Conservation (phyloP, 2,113 vertebrate species). For the Serinus canaria region DNA sequence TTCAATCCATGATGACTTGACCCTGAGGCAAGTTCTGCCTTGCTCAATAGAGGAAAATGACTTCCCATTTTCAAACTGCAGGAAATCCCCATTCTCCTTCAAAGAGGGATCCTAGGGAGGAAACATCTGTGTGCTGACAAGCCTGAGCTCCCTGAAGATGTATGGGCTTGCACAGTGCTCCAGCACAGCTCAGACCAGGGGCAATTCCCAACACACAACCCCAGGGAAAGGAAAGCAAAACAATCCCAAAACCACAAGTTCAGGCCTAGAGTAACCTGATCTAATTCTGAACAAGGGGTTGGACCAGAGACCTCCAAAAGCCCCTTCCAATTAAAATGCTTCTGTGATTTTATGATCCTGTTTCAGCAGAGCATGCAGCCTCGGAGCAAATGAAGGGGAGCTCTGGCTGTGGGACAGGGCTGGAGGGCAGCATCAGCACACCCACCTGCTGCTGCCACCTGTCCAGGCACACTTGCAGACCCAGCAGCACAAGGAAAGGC, state of each 20-base stretch:
- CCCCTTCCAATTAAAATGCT: neutral
- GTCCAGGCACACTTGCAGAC: neutral
- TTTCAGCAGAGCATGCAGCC: neutral
- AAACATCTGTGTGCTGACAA: constrained; percentile 72
- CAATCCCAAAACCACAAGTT: neutral
- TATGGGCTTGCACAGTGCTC: neutral
- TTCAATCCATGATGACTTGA: neutral
- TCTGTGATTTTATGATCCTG: neutral
- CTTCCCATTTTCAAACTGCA: constrained; percentile 60
- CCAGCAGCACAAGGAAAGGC: neutral
- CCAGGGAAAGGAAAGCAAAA: neutral
- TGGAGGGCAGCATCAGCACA: neutral
- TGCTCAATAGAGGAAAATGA: constrained; percentile 37
- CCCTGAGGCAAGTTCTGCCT: constrained; percentile 14
- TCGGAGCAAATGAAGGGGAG: neutral
- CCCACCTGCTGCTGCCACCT: neutral
- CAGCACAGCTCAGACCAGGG: neutral
- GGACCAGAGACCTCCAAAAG: neutral
- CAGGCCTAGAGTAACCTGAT: neutral
- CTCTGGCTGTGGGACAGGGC: neutral
- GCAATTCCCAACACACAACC: neutral
- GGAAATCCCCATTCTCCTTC: constrained; percentile 12
- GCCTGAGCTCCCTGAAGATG: neutral
- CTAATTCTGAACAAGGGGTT: neutral
- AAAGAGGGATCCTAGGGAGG: constrained; percentile 48